Evolutionary conservation across 2,888 invertebrate species (phyloP).

Genomic region (Tromatobia lineatoria): DNA sequence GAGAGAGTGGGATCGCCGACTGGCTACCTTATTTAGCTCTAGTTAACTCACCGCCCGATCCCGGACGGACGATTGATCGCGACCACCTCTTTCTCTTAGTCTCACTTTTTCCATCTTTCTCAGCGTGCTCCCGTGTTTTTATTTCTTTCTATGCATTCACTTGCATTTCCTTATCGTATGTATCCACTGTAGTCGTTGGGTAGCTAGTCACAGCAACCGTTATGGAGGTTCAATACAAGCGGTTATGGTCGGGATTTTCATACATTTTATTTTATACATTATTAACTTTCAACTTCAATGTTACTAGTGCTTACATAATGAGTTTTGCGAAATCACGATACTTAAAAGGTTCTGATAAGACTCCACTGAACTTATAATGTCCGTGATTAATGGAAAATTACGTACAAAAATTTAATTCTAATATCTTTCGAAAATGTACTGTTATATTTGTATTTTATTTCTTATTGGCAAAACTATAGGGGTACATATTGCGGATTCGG

Average conservation of each 20-base stretch:
- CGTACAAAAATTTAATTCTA: too few species aligned
- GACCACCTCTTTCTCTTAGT: constrained; percentile 62
- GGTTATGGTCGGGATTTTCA: neutral
- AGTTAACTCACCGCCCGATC: constrained; percentile 78
- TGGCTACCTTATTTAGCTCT: constrained; percentile 80
- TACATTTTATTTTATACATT: neutral
- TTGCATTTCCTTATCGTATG: constrained; percentile 37
- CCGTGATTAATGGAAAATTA: too few species aligned
- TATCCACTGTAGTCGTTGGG: neutral
- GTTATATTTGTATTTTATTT: too few species aligned
- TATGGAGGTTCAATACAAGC: neutral
- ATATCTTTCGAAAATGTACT: neutral
- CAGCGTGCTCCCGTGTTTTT: constrained; percentile 5
- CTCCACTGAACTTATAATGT: too few species aligned
- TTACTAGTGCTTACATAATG: neutral
- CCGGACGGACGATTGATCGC: constrained; percentile 74
- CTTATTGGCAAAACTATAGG: too few species aligned
- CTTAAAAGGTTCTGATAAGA: too few species aligned
- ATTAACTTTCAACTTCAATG: neutral
- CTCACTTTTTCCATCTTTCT: constrained; percentile 53
- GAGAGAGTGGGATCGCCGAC: constrained; percentile 65
- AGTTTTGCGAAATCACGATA: too few species aligned
- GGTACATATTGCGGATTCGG: too few species aligned
- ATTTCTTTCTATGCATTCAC: constrained; percentile 3
- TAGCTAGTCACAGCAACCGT: neutral